phyloP scores from a whole-genome alignment of 2,113 vertebrate genomes.

The Pteruthius melanotis region DNA sequence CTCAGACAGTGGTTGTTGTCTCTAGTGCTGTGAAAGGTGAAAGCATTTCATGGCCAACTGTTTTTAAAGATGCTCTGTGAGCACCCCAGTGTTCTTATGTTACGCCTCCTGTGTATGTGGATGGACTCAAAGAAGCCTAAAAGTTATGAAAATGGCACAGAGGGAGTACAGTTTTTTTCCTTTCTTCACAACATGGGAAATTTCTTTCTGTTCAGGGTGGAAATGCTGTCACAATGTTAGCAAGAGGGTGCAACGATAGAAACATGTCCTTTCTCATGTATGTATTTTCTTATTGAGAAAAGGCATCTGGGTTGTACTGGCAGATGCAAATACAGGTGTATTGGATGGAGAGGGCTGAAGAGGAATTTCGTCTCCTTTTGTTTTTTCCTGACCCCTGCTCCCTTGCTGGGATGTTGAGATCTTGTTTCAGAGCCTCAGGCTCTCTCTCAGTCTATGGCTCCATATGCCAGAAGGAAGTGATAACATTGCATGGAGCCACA shows the following conservation, averaged over 20 bases:
- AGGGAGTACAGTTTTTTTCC: neutral
- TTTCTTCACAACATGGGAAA: neutral
- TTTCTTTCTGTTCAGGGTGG: neutral
- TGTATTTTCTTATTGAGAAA: neutral
- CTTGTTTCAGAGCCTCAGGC: neutral
- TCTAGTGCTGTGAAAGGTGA: neutral
- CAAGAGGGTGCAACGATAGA: neutral
- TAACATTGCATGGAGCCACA: neutral
- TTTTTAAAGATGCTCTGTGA: neutral
- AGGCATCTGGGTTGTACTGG: neutral
- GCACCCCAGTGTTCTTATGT: neutral
- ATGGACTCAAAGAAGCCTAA: neutral
- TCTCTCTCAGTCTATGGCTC: neutral
- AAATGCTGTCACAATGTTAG: neutral
- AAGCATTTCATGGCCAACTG: neutral
- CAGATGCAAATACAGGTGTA: neutral
- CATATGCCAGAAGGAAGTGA: accelerated
- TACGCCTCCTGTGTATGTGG: neutral
- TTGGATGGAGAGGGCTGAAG: neutral
- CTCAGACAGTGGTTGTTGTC: neutral
- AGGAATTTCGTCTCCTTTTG: neutral
- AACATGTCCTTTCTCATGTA: neutral
- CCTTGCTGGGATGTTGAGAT: neutral
- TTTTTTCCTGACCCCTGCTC: neutral
- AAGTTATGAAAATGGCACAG: neutral